These are phyloP conservation scores for Drosophila paracracens DNA, from an alignment of 2,888 invertebrate genomes.

Conservation along the genomic window DNA sequence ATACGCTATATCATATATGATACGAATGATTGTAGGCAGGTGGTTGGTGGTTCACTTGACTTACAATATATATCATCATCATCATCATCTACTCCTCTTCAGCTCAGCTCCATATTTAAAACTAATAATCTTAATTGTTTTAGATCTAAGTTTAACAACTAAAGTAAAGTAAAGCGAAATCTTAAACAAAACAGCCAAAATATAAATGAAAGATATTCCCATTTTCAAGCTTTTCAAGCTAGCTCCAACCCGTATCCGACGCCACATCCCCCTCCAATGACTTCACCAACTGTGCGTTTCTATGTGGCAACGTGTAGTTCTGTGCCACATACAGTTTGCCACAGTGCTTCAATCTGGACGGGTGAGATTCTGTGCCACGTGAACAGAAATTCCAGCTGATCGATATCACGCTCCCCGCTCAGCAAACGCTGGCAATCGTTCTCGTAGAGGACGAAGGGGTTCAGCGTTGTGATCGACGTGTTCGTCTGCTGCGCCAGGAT, in stretches of 20 bases:
- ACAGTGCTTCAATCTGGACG: constrained; percentile 84
- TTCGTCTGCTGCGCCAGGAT: constrained; percentile 86
- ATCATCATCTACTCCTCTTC: constrained; percentile 4
- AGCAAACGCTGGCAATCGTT: constrained; percentile 65
- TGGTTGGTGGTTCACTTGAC: constrained; percentile 80
- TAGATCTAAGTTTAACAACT: constrained; percentile 39
- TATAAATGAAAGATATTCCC: constrained; percentile 11
- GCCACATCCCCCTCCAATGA: constrained; percentile 15
- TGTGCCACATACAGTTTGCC: constrained; percentile 78
- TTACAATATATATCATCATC: constrained; percentile 56
- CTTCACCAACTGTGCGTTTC: constrained; percentile 9
- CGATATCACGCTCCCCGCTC: constrained; percentile 70
- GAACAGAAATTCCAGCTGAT: constrained; percentile 81
- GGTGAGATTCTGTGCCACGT: constrained; percentile 84
- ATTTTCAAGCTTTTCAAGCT: constrained; percentile 42
- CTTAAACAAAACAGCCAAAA: constrained; percentile 61
- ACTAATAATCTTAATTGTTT: constrained; percentile 45
- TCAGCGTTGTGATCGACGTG: constrained; percentile 85
- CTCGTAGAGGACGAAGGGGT: constrained; percentile 71
- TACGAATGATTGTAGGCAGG: constrained; percentile 81
- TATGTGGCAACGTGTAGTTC: constrained; percentile 44
- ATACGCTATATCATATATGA: constrained; percentile 60
- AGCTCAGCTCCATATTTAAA: neutral
- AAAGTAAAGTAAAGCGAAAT: constrained; percentile 36
- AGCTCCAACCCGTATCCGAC: constrained; percentile 54